Evolutionary conservation across 2,888 invertebrate species (phyloP).

Genomic region (Drosophila pegasa): DNA sequence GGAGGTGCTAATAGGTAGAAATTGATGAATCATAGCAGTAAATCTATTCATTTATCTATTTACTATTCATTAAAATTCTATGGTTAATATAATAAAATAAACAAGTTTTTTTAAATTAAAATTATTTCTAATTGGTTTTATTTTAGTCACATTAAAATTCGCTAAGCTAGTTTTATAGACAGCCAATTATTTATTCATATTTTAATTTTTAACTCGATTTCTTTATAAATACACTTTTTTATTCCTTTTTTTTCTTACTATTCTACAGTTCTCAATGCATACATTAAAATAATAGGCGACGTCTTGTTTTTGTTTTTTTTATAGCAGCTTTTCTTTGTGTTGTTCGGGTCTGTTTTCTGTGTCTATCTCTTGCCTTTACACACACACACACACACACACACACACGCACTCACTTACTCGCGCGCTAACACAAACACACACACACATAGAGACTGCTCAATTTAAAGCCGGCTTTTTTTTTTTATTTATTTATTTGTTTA

Average conservation of each 20-base stretch:
- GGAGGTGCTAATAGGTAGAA: conserved; percentile 24
- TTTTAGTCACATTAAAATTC: not conserved
- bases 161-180: not conserved
- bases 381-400: conserved; percentile 1
- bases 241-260: conserved; percentile 16
- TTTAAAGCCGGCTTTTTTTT: conserved; percentile 77
- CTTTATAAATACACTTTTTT: not conserved
- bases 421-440: conserved; percentile 8
- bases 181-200: not conserved
- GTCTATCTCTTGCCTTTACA: conserved; percentile 38
- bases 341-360: conserved; percentile 47
- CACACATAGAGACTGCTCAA: conserved; percentile 41
- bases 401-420: no score
- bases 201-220: not conserved
- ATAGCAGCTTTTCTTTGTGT: conserved; percentile 44
- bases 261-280: conserved; percentile 12
- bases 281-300: conserved; percentile 32
- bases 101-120: not conserved
- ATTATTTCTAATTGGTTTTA: not conserved
- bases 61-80: not conserved
- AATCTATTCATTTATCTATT: not conserved
- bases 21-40: not conserved
- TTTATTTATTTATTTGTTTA: conserved; percentile 73
- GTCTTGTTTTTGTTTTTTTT: conserved; percentile 39
- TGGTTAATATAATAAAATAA: not conserved